Conservation (phyloP, 2,113 vertebrate genomes). For the mouse (Mus musculus) region GRCm39 chr6:92214501-92215000, state of each 20-base stretch:
- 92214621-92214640: background rate
- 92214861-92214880: background rate
- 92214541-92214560: background rate
- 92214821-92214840: background rate
- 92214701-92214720: background rate
- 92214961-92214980: background rate
- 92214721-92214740: background rate
- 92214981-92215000: background rate
- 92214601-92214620: background rate
- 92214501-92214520: background rate
- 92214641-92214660: background rate
- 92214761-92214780: background rate
- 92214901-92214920: background rate
- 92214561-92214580: background rate
- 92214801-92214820: background rate
- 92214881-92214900: background rate
- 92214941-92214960: background rate
- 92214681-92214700: background rate
- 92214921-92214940: background rate
- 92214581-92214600: background rate
- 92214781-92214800: background rate
- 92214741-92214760: background rate
- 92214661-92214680: background rate
- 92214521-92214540: background rate
- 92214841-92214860: background rate